Conservation (phyloP, 2,113 vertebrate genomes). For the Pongo abelii region DNA sequence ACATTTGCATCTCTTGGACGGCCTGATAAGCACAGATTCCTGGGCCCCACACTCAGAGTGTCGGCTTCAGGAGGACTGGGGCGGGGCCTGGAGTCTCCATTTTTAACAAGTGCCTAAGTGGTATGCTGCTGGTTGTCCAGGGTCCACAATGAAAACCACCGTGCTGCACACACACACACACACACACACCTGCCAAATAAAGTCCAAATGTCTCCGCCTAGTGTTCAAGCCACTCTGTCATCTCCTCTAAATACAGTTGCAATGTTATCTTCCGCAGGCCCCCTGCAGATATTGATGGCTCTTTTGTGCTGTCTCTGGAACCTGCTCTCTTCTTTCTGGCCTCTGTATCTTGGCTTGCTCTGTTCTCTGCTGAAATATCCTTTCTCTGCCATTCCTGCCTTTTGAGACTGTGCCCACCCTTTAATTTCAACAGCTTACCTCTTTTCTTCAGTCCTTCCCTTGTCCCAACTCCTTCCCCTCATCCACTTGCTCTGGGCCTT, state of each 20-base stretch:
- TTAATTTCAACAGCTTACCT: not conserved
- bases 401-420: too few relatives aligned
- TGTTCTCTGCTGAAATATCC: not conserved
- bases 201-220: not conserved
- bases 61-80: not conserved
- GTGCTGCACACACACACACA: not conserved
- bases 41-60: not conserved
- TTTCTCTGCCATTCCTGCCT: not conserved
- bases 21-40: not conserved
- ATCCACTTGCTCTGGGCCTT: not conserved
- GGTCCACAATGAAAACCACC: not conserved
- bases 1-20: not conserved
- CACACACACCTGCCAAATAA: rapidly evolving
- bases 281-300: rapidly evolving
- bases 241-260: not conserved
- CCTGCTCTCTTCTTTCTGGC: not conserved
- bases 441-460: not conserved
- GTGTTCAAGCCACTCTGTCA: not conserved
- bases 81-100: not conserved
- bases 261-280: rapidly evolving
- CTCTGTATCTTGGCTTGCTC: not conserved
- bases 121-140: not conserved
- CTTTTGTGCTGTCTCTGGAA: not conserved
- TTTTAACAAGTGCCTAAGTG: not conserved
- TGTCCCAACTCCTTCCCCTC: not conserved